phyloP scores from a whole-genome alignment of 2,888 invertebrate genomes.

The Dryococelus australis region DNA sequence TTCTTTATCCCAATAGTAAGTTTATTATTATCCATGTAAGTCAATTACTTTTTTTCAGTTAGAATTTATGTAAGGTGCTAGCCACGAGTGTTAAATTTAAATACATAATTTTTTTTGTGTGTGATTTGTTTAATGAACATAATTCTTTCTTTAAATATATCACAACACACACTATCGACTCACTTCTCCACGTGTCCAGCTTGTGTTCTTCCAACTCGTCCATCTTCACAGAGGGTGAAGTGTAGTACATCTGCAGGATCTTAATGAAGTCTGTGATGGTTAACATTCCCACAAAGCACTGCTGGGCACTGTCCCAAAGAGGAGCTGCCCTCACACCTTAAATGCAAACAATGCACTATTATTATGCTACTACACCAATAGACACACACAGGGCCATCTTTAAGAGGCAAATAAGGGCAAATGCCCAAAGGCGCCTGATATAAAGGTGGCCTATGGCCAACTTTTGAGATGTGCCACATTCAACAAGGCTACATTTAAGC shows the following conservation, averaged over 20 bases:
- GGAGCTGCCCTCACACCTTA: conserved; percentile 96
- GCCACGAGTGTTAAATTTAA: too few species aligned
- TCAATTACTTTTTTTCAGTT: too few species aligned
- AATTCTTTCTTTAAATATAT: too few species aligned
- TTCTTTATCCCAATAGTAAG: too few species aligned
- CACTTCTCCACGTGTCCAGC: conserved; percentile 94
- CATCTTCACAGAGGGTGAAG: conserved; percentile 90
- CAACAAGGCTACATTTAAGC: too few species aligned
- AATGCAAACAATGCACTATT: background rate
- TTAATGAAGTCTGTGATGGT: conserved; percentile 99
- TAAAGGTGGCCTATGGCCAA: background rate
- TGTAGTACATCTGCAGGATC: conserved; percentile 97
- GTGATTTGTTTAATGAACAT: too few species aligned
- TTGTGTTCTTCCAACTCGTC: conserved; percentile 97
- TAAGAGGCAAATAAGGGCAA: background rate
- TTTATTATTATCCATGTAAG: too few species aligned
- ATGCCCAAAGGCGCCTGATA: background rate
- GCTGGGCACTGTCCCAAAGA: conserved; percentile 92
- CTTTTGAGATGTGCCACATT: too few species aligned
- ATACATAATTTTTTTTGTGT: too few species aligned
- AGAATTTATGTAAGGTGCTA: too few species aligned
- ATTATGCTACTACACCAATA: background rate
- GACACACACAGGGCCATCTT: background rate
- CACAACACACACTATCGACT: conserved; percentile 53
- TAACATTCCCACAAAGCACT: conserved; percentile 97